Conservation (phyloP, 2,113 vertebrate genomes). For the Upupa epops region DNA sequence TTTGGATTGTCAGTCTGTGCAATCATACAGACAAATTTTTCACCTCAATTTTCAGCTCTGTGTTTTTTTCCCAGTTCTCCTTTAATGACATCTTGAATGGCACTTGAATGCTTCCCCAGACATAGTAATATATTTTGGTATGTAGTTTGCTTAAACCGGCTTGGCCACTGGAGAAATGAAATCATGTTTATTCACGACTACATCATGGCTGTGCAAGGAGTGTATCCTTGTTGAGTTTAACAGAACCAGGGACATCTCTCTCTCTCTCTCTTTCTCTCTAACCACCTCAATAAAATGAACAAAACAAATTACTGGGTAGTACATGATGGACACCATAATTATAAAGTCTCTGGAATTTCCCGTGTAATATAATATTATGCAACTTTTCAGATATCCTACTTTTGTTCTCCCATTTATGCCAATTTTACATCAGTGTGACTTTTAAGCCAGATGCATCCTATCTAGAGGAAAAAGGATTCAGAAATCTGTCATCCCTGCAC, state of each 20-base stretch:
- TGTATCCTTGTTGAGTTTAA: not conserved
- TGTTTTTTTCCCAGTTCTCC: fast-evolving
- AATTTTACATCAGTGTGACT: not conserved
- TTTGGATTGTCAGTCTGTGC: not conserved
- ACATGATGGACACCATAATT: not conserved
- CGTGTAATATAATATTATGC: not conserved
- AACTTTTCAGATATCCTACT: not conserved
- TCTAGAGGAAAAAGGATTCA: not conserved
- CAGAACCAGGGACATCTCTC: not conserved
- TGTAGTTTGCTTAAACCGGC: not conserved
- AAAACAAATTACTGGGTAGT: not conserved
- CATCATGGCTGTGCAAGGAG: not conserved
- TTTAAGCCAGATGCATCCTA: not conserved
- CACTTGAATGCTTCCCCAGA: not conserved
- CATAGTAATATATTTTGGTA: not conserved
- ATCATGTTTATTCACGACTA: not conserved
- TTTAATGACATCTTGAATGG: no score
- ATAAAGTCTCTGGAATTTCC: not conserved
- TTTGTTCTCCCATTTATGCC: not conserved
- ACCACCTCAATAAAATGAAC: not conserved
- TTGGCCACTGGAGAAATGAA: not conserved
- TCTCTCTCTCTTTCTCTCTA: not conserved
- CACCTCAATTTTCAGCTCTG: not conserved
- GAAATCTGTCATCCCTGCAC: not conserved
- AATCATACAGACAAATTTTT: not conserved